These are phyloP conservation scores for Cryptus armator DNA, from an alignment of 2,888 invertebrate genomes.

Conservation along the genomic window DNA sequence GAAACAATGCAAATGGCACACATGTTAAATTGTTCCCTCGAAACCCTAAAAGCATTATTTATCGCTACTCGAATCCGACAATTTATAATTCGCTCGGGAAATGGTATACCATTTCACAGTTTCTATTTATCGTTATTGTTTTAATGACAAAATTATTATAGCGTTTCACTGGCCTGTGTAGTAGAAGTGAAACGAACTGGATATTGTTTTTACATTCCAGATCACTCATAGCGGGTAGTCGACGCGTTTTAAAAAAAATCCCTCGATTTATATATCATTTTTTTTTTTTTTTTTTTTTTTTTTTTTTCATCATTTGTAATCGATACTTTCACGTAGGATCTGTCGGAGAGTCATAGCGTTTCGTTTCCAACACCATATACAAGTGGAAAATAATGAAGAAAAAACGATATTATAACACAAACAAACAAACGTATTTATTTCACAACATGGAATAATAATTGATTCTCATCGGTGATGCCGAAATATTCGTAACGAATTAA, in stretches of 20 bases:
- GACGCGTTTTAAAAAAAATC: conserved; percentile 31
- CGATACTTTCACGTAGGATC: conserved; percentile 42
- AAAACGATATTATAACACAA: conserved; percentile 62
- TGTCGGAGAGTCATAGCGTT: conserved; percentile 20
- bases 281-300: background rate
- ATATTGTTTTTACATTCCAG: conserved; percentile 45
- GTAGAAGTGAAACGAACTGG: conserved; percentile 70
- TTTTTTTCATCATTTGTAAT: conserved; percentile 8
- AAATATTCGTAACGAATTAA: conserved; percentile 77
- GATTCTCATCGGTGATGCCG: conserved; percentile 79
- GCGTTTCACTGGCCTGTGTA: conserved; percentile 82
- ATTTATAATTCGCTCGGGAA: conserved; percentile 56
- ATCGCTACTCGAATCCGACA: conserved; percentile 12
- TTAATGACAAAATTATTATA: conserved; percentile 54
- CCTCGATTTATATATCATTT: conserved; percentile 21
- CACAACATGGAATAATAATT: conserved; percentile 74
- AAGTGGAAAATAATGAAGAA: conserved; percentile 73
- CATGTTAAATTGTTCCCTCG: conserved; percentile 1
- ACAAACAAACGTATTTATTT: conserved; percentile 78
- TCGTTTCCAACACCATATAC: conserved; percentile 65
- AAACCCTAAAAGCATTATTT: conserved; percentile 40
- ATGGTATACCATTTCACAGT: conserved; percentile 82
- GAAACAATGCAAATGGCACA: conserved; percentile 5
- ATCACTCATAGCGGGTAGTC: conserved; percentile 25
- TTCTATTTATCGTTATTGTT: conserved; percentile 74